A percentile compares a stretch with the other conserved stretches of the same genome.
phyloP scores from a whole-genome alignment of 2,888 invertebrate genomes.

The Synergus itoensis region DNA sequence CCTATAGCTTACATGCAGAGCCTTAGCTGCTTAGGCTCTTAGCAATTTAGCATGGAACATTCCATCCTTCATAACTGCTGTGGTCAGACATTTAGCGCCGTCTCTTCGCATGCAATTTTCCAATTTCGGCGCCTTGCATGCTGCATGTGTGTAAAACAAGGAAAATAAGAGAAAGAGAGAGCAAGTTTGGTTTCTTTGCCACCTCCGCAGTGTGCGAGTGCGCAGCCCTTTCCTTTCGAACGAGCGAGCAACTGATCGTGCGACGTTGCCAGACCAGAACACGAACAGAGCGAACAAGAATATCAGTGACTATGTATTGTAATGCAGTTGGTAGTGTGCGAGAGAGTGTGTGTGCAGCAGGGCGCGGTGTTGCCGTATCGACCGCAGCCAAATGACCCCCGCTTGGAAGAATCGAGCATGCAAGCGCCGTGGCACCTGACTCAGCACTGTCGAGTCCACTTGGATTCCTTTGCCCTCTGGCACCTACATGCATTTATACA shows the following conservation, averaged over 20 bases:
- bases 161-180: constrained; percentile 22
- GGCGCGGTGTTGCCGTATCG: constrained; percentile 77
- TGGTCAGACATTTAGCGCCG: constrained; percentile 9
- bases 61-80: constrained; percentile 8
- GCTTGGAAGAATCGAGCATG: constrained; percentile 51
- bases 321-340: neutral
- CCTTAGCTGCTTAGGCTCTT: neutral
- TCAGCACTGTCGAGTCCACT: constrained; percentile 59
- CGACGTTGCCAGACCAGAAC: constrained; percentile 60
- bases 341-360: constrained; percentile 54
- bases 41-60: constrained; percentile 4
- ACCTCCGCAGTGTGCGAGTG: constrained; percentile 55
- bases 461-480: constrained; percentile 56
- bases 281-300: constrained; percentile 43
- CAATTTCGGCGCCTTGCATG: neutral
- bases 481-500: constrained; percentile 47
- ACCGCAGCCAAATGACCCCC: constrained; percentile 66
- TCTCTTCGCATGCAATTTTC: constrained; percentile 13
- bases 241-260: constrained; percentile 8
- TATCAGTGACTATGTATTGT: constrained; percentile 47
- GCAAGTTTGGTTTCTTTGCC: constrained; percentile 46
- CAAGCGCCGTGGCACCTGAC: constrained; percentile 61
- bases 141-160: neutral
- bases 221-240: constrained; percentile 38
- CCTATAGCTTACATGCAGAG: too few relatives aligned